Evolutionary conservation across 1,140 invertebrate genomes (phyloP).

Genomic region (Drosophila ficusphila): DNA sequence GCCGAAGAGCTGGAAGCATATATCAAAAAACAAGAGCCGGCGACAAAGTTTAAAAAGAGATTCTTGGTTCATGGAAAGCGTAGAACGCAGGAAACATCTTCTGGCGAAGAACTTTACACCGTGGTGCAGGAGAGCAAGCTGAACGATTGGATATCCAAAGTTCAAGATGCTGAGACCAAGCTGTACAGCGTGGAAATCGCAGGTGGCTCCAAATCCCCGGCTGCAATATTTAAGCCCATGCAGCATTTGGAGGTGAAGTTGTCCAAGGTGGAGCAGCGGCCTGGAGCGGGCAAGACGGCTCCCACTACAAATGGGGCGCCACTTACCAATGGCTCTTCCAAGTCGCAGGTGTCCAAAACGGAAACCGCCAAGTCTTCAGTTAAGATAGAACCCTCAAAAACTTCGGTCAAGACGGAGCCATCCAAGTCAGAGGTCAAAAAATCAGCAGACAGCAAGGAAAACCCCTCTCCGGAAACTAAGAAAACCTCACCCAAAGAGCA

Average conservation of each 20-base stretch:
- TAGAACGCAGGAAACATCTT: background rate
- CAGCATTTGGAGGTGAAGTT: slow-evolving; percentile 53
- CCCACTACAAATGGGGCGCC: slow-evolving; percentile 27
- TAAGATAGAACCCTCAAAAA: slow-evolving; percentile 29
- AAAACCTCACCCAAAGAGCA: slow-evolving; percentile 53
- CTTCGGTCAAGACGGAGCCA: background rate
- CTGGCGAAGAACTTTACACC: slow-evolving; percentile 57
- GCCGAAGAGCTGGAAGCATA: slow-evolving; percentile 55
- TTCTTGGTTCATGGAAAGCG: slow-evolving; percentile 65
- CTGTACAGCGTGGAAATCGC: slow-evolving; percentile 75
- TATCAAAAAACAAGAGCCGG: slow-evolving; percentile 49
- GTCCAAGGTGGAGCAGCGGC: slow-evolving; percentile 35
- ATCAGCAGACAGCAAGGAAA: slow-evolving; percentile 16
- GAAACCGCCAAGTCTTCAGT: slow-evolving; percentile 9
- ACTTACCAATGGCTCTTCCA: slow-evolving; percentile 4
- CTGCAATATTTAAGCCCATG: slow-evolving; percentile 70
- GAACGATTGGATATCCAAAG: slow-evolving; percentile 66
- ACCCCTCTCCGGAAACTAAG: slow-evolving; percentile 13
- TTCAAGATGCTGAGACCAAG: slow-evolving; percentile 59
- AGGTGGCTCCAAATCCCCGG: slow-evolving; percentile 68
- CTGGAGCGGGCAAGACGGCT: background rate
- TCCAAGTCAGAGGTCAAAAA: background rate
- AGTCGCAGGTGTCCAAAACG: slow-evolving; percentile 17
- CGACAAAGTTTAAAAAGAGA: slow-evolving; percentile 58
- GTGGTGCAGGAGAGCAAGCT: slow-evolving; percentile 68